Percentiles rank a stretch among this genome's conserved stretches.
phyloP scores from a whole-genome alignment of 2,113 vertebrate species.

The Paratilapia polleni region DNA sequence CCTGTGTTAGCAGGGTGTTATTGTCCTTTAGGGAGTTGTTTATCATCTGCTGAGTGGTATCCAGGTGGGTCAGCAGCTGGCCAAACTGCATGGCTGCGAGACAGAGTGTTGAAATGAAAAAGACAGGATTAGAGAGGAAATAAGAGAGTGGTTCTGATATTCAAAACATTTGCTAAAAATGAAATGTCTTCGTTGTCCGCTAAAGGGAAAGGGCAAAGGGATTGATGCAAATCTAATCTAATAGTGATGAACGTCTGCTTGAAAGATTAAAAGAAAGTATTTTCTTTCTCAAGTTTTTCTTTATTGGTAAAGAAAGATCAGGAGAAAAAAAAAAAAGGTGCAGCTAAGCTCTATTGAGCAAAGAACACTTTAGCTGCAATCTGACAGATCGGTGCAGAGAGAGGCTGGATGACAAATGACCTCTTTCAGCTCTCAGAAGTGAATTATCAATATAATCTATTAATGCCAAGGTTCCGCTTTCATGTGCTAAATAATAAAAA shows the following conservation, averaged over 20 bases:
- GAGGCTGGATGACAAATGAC: constrained; percentile 50
- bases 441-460: constrained; percentile 59
- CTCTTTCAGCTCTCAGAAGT: constrained; percentile 36
- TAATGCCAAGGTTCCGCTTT: constrained; percentile 59
- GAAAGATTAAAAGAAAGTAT: not conserved
- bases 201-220: not conserved
- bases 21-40: constrained; percentile 91
- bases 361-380: constrained; percentile 6
- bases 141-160: not conserved
- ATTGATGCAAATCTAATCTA: not conserved
- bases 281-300: constrained; percentile 6
- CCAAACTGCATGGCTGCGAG: constrained; percentile 91
- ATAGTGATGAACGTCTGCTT: not conserved
- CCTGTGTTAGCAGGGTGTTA: constrained; percentile 85
- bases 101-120: not conserved
- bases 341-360: not conserved
- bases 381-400: constrained; percentile 48
- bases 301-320: not conserved
- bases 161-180: not conserved
- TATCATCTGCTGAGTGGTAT: constrained; percentile 94
- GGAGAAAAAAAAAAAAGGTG: not conserved
- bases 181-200: not conserved
- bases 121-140: not conserved
- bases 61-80: constrained; percentile 91
- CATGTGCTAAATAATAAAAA: constrained; percentile 69